Evolutionary conservation across 2,888 invertebrate species (phyloP), one percentile per base, ranked within the genome.

Genomic region (Drosophila buzzatii): DNA sequence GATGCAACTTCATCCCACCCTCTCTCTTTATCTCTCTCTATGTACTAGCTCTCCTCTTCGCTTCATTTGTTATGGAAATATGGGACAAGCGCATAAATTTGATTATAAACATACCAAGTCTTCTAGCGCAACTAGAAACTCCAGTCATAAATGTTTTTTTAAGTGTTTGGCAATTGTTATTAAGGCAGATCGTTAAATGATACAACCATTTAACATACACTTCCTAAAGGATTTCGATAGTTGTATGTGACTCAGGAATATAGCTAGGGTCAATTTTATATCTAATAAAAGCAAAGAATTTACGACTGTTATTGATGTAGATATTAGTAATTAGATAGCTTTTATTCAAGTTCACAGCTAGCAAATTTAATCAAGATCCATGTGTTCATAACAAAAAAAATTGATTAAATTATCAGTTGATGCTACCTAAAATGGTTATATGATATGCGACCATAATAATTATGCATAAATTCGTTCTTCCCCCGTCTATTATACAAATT

Each of bases 31-130:
- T 7, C 5, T 4, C 7, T 12, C 51, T n/a, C 53, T 12, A 8
- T 16, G 7, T 7, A 3, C 33, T 9, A 5, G 18, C 33, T 18
- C 60, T 37, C 57, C n/a, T 23, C 55, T 41, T 39, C 31, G 1
- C 33, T 20, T 33, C 12, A 35, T 47, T 55, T 58, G 76, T 77
- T 73, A 79, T 82, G n/a, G 7, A 84, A 82, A 85, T 85, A 84
- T 88, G 82, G 84, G 73, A 90, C 82, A 80, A 70, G 76, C 71
- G 73, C 72, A 84, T 88, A 88, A 88, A 84, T 85, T 83, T 67
- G 47, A 65, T 82, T 79, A 79, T 84, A 81, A 90, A 90, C 82
- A 79, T 79, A 45, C 16, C 16, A n/a, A 27, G 31, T 49, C 31
- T 49, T n/a, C 10, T 10, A 31, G 31, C 18, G n/a, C 0, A 33